Conservation (phyloP, 2,797 vertebrate genomes). For the Ataeniobius toweri region DNA sequence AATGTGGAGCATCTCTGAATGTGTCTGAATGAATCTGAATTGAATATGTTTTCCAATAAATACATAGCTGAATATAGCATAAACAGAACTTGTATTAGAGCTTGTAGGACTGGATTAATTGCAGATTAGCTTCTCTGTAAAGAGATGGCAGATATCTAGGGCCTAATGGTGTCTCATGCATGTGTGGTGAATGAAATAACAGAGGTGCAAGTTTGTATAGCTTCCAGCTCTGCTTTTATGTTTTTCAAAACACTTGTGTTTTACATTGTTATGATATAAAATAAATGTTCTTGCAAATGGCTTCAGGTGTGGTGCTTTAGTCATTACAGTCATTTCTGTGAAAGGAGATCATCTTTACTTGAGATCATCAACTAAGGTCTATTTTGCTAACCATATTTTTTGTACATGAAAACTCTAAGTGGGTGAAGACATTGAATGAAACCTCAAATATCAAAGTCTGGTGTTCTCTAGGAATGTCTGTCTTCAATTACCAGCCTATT, state of each 20-base stretch:
- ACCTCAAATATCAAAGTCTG: neutral
- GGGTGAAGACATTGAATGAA: neutral
- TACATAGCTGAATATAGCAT: constrained; percentile 3
- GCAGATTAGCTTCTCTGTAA: neutral
- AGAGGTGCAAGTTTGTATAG: constrained; percentile 8
- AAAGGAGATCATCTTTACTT: neutral
- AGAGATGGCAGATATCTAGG: no score
- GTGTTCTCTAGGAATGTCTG: neutral
- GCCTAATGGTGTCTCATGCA: neutral
- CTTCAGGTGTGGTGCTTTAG: constrained; percentile 15
- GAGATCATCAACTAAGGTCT: neutral
- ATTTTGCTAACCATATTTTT: neutral
- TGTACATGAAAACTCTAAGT: neutral
- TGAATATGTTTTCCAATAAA: constrained; percentile 13
- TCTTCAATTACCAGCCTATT: neutral
- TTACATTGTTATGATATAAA: constrained; percentile 56
- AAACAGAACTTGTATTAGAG: constrained; percentile 3
- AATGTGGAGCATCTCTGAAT: constrained; percentile 36
- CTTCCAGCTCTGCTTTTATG: constrained; percentile 24
- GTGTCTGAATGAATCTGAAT: constrained; percentile 20
- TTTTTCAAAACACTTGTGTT: constrained; percentile 22
- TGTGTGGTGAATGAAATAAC: constrained; percentile 6
- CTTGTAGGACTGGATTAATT: neutral
- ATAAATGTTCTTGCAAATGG: constrained; percentile 74
- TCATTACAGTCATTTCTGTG: neutral